These are phyloP conservation scores for Leucophenga montana DNA, from an alignment of 2,888 invertebrate genomes.

Conservation along the genomic window DNA sequence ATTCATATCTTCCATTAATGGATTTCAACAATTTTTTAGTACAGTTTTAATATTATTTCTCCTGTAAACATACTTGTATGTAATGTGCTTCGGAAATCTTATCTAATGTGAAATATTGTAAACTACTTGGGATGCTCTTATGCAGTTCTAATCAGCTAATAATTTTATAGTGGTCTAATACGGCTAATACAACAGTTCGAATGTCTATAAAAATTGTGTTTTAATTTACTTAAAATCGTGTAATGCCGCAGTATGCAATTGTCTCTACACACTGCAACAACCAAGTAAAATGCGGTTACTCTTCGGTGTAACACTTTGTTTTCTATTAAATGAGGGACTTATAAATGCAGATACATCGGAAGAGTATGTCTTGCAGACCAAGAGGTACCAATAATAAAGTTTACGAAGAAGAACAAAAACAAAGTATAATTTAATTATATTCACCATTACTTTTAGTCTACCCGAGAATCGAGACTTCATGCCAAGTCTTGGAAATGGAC, in stretches of 20 bases:
- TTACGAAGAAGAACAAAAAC: not conserved
- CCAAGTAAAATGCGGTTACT: not conserved
- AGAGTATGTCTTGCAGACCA: not conserved
- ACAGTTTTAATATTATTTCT: too few relatives aligned
- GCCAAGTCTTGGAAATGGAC: slow-evolving; percentile 77
- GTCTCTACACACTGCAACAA: not conserved
- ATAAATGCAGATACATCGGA: not conserved
- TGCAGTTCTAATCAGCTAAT: not conserved
- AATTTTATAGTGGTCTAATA: not conserved
- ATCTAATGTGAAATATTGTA: too few relatives aligned
- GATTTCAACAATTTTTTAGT: too few relatives aligned
- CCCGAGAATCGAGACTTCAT: slow-evolving; percentile 75
- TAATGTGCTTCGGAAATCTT: too few relatives aligned
- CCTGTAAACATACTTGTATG: too few relatives aligned
- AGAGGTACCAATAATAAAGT: not conserved
- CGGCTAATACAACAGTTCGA: not conserved
- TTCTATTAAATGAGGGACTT: not conserved
- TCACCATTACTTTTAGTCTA: slow-evolving; percentile 56
- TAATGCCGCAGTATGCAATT: not conserved
- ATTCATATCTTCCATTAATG: too few relatives aligned
- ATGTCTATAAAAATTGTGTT: too few relatives aligned
- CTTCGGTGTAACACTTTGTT: not conserved
- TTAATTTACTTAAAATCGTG: not conserved
- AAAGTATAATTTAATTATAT: not conserved
- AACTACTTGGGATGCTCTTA: too few relatives aligned